These are phyloP conservation scores for Villa cingulata DNA, from an alignment of 2,888 invertebrate species.

Conservation along the genomic window DNA sequence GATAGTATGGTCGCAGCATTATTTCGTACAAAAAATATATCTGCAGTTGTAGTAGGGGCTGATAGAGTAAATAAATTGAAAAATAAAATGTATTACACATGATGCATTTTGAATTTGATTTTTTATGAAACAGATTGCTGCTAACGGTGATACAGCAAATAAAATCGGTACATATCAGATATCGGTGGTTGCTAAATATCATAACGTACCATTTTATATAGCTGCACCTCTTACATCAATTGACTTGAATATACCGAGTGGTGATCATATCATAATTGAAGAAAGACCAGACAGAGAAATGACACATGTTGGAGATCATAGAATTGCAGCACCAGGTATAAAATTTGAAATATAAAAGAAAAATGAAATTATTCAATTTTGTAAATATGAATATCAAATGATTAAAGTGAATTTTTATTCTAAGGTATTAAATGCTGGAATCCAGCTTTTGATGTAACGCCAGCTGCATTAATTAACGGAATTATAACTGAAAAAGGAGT, in stretches of 20 bases:
- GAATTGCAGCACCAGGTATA: constrained; percentile 75
- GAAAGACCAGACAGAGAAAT: constrained; percentile 84
- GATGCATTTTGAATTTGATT: background rate
- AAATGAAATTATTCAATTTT: background rate
- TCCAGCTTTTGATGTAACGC: constrained; percentile 97
- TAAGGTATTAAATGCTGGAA: constrained; percentile 90
- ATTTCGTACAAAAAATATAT: constrained; percentile 69
- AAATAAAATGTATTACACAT: too few relatives aligned
- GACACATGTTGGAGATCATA: constrained; percentile 74
- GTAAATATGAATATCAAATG: too few relatives aligned
- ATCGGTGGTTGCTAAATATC: constrained; percentile 81
- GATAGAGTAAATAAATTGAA: constrained; percentile 54
- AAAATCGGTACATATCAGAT: constrained; percentile 97
- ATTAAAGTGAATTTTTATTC: background rate
- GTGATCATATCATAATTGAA: constrained; percentile 84
- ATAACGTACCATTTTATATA: constrained; percentile 87
- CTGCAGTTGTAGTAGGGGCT: constrained; percentile 93
- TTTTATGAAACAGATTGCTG: constrained; percentile 53
- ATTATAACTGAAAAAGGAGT: constrained; percentile 92
- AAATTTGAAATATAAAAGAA: background rate
- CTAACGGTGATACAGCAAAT: constrained; percentile 97
- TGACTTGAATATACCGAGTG: constrained; percentile 63
- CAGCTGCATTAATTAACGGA: constrained; percentile 77
- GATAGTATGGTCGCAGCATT: constrained; percentile 92
- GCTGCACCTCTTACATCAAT: constrained; percentile 89